Base-by-base conservation (phyloP, 2,888 invertebrate genomes). In the Bimastos eiseni region DNA sequence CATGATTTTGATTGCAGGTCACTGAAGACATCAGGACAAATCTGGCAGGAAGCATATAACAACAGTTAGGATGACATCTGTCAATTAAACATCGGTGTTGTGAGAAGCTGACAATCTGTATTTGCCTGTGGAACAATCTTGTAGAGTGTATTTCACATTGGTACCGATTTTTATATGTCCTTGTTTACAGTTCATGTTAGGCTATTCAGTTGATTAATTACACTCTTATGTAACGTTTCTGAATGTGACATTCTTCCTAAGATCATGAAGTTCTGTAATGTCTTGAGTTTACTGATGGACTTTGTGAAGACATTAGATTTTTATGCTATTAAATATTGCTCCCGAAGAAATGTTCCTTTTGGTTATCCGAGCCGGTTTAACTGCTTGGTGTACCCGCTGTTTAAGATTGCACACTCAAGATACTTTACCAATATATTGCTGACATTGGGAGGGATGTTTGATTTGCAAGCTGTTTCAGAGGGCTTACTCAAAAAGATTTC, bases 31-130 rank as follows among this genome's bases (percentile, higher is more conserved):
- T 93, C 93, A 1, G 93, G 93, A 37, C 91, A 93, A 83, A 91
- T 93, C 36, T 93, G 93, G 93, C 92, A 93, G 90, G 93, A 93
- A 30, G 93, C 93, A 0, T 92, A 92, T 88, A 92, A 92, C 88
- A 92, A 93, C 89, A 89, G 55, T 89, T 92, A 30, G 84, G 36
- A 38, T 5, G 37, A 86, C 3, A n/a, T 86, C 34, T 8, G 70
- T n/a, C 70, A 70, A 8, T 70, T n/a, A n/a, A 3, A 70, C 30
- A n/a, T 70, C 70, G 70, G n/a, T 70, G 70, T 70, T 70, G 70
- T 70, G 30, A 11, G 70, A 70, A 70, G 8, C 70, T n/a, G 8
- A 70, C 30, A 1, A 70, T 8, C 13, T 70, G n/a, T n/a, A n/a
- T 70, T 70, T 70, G 30, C 70, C 30, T n/a, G n/a, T 70, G 70